Evolutionary conservation across 2,797 vertebrate species (phyloP).

Genomic region (Melanogrammus aeglefinus): DNA sequence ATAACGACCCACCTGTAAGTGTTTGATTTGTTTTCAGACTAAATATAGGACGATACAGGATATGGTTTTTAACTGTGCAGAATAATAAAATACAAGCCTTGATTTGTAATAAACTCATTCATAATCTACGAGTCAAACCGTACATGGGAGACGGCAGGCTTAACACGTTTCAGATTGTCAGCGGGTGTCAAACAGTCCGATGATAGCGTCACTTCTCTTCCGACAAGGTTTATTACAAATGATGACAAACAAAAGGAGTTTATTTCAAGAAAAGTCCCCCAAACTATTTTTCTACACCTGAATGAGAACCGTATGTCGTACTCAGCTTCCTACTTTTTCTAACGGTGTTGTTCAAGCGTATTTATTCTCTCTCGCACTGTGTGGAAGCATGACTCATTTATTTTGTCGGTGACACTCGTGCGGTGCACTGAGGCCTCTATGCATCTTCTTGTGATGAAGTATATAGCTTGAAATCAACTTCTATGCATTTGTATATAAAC

Average conservation of each 20-base stretch:
- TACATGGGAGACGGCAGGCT: no score
- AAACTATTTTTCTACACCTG: conserved; percentile 60
- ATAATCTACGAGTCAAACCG: neutral
- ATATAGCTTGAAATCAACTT: conserved; percentile 67
- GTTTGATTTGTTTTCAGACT: neutral
- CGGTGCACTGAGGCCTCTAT: conserved; percentile 70
- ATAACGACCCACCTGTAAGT: neutral
- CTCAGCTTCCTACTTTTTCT: conserved; percentile 56
- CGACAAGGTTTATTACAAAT: conserved; percentile 20
- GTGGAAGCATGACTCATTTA: conserved; percentile 55
- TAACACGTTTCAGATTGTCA: no score
- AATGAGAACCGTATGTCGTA: conserved; percentile 34
- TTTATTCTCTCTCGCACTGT: conserved; percentile 43
- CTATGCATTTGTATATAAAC: conserved; percentile 76
- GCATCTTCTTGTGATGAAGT: conserved; percentile 67
- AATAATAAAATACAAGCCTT: neutral
- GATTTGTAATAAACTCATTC: neutral
- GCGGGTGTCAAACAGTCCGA: no score
- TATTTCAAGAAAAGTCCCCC: conserved; percentile 29
- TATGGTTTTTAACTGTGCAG: neutral
- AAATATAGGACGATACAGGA: neutral
- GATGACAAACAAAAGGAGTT: neutral
- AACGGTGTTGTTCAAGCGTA: conserved; percentile 44
- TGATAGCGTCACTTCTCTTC: conserved; percentile 17
- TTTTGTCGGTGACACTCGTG: conserved; percentile 47